Percentiles rank a stretch among this genome's conserved stretches.
Conservation (phyloP, 37 sponge, comb jelly and placozoan species). For the Hexactinellida sp. region DNA sequence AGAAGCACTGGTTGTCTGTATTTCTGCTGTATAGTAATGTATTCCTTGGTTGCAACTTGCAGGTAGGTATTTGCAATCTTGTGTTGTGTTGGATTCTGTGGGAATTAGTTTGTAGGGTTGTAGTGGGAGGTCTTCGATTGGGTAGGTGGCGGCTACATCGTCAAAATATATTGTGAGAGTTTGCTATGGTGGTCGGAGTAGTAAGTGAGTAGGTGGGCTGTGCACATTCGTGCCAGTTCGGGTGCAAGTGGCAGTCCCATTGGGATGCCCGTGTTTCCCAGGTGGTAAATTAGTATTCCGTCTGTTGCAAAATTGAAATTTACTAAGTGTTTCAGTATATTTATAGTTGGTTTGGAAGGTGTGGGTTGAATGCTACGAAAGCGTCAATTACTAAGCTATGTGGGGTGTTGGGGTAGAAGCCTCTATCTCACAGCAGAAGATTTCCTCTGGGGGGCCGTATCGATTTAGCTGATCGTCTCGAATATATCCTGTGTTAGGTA, state of each 20-base stretch:
- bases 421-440: background rate
- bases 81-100: background rate
- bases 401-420: background rate
- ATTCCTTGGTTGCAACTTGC: background rate
- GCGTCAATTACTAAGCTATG: background rate
- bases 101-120: background rate
- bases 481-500: background rate
- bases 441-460: background rate
- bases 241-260: constrained; percentile 2
- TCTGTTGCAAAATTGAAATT: background rate
- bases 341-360: background rate
- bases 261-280: background rate
- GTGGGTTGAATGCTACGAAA: background rate
- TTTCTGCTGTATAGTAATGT: background rate
- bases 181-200: background rate
- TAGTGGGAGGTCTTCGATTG: background rate
- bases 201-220: background rate
- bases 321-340: background rate
- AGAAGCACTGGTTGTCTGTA: constrained; percentile 4
- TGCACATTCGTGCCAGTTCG: background rate
- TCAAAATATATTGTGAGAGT: background rate
- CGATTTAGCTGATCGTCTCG: background rate
- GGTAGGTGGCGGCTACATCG: background rate
- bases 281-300: background rate
- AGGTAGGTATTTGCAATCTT: background rate